A percentile compares a stretch with the other conserved stretches of the same genome.
These are phyloP conservation scores for Pavo muticus DNA, from an alignment of 2,113 vertebrate species.

Conservation along the genomic window DNA sequence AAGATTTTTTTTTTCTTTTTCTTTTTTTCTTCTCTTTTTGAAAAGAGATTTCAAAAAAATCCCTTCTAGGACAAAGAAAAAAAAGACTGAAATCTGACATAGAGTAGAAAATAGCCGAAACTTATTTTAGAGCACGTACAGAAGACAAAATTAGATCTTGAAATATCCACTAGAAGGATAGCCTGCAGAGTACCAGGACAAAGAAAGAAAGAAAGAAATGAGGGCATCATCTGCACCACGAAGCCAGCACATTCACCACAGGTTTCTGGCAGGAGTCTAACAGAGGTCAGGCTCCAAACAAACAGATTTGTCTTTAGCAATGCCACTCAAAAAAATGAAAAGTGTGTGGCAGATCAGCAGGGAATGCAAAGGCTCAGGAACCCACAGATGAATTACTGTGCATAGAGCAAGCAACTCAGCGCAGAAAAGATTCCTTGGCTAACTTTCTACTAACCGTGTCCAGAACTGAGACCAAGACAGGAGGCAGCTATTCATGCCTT, in stretches of 20 bases:
- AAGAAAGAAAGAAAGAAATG: background rate
- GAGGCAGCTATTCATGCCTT: background rate
- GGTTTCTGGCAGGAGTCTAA: background rate
- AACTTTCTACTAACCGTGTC: background rate
- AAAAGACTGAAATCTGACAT: background rate
- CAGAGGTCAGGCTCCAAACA: background rate
- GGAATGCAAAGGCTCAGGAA: background rate
- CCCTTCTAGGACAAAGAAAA: background rate
- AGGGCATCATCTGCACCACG: background rate
- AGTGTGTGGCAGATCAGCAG: background rate
- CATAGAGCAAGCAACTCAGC: background rate
- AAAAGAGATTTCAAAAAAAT: background rate
- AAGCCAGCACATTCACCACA: background rate
- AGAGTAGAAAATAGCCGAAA: background rate
- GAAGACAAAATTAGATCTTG: background rate
- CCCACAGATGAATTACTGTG: background rate
- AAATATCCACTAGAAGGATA: background rate
- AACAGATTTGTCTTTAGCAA: background rate
- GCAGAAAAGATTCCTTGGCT: background rate
- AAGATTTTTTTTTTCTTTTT: background rate
- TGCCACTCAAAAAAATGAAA: background rate
- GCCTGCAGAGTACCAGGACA: background rate
- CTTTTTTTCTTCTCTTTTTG: background rate
- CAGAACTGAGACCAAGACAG: fast-evolving
- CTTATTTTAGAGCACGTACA: background rate